Conservation (phyloP, 2,888 invertebrate genomes). For the Taphrorychus bicolor region DNA sequence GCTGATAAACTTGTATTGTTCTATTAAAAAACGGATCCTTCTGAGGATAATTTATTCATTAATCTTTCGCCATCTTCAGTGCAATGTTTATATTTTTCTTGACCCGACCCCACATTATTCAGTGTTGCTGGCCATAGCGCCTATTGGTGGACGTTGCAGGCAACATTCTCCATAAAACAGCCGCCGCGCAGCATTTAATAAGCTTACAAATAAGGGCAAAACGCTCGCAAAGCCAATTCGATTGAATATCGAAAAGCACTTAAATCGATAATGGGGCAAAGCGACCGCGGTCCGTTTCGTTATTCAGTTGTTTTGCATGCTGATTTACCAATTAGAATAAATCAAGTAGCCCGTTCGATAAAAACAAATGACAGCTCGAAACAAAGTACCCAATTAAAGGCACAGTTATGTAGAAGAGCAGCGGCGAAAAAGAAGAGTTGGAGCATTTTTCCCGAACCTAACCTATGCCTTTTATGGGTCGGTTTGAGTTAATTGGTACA, state of each 20-base stretch:
- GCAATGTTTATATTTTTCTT: no score
- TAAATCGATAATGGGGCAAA: slow-evolving; percentile 30
- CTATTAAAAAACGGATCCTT: background rate
- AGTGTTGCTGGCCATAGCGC: no score
- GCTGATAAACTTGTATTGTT: background rate
- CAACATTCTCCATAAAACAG: background rate
- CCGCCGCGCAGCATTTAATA: slow-evolving; percentile 7
- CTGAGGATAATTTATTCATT: background rate
- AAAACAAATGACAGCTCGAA: slow-evolving; percentile 43
- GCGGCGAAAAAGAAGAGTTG: slow-evolving; percentile 17
- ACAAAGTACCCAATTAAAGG: slow-evolving; percentile 47
- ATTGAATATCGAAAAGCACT: slow-evolving; percentile 33
- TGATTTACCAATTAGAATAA: slow-evolving; percentile 46
- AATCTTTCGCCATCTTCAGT: no score
- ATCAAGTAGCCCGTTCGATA: slow-evolving; percentile 42
- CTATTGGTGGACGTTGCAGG: no score
- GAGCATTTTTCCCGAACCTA: slow-evolving; percentile 21
- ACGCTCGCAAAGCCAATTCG: slow-evolving; percentile 22
- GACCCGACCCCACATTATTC: no score
- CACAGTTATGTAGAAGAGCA: slow-evolving; percentile 35
- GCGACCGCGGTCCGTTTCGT: slow-evolving; percentile 25
- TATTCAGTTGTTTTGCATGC: slow-evolving; percentile 41
- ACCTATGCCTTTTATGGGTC: slow-evolving; percentile 27
- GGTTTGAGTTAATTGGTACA: slow-evolving; percentile 36
- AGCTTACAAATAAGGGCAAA: slow-evolving; percentile 28